Conservation (phyloP, 1,140 invertebrate species). For the Ceratosolen solmsi region DNA sequence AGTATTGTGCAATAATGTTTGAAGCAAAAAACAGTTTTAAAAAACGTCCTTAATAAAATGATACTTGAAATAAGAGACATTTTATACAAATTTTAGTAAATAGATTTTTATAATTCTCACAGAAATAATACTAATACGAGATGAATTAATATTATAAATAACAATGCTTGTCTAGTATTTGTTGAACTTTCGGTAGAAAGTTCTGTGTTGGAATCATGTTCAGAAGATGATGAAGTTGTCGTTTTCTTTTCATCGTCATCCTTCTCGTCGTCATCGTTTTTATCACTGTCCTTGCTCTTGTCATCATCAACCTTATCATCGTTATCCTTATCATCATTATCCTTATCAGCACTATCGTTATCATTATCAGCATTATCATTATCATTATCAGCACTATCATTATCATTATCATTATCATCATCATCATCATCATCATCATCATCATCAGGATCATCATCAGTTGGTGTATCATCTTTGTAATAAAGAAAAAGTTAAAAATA, state of each 20-base stretch:
- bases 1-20: no score
- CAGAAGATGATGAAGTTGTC: slow-evolving; percentile 44
- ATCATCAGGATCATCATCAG: slow-evolving; percentile 71
- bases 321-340: slow-evolving; percentile 44
- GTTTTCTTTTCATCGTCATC: slow-evolving; percentile 53
- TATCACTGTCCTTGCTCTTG: background rate
- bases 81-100: slow-evolving; percentile 36
- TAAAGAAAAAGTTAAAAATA: background rate
- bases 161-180: slow-evolving; percentile 1
- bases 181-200: background rate
- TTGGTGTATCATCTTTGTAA: background rate
- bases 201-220: background rate
- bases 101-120: slow-evolving; percentile 22
- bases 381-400: slow-evolving; percentile 58
- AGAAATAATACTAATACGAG: slow-evolving; percentile 13
- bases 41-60: slow-evolving; percentile 28
- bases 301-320: background rate
- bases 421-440: slow-evolving; percentile 52
- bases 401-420: background rate
- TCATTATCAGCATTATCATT: slow-evolving; percentile 56
- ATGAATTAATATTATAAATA: slow-evolving; percentile 37
- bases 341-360: slow-evolving; percentile 49
- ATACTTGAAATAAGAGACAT: background rate
- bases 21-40: background rate
- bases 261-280: slow-evolving; percentile 44